phyloP scores from a whole-genome alignment of 2,797 vertebrate genomes.

The Macropodus opercularis region DNA sequence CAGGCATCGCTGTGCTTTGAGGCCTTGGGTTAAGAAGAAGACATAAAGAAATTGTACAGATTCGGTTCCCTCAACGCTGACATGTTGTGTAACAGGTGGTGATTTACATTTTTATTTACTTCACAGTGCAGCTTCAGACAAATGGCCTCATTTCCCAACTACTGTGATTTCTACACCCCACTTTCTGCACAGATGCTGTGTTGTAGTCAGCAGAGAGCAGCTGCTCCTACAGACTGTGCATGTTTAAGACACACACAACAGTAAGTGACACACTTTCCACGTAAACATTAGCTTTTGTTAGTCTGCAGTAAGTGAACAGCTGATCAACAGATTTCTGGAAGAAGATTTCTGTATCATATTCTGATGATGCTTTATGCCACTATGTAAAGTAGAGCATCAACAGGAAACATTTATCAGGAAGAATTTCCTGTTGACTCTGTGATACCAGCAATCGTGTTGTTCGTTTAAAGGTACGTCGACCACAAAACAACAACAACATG shows the following conservation, averaged over 20 bases:
- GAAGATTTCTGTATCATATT: too few species aligned
- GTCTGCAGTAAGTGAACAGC: too few species aligned
- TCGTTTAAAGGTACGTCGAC: not conserved
- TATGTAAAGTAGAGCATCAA: conserved; percentile 20
- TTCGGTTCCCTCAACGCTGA: not conserved
- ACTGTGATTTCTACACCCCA: too few species aligned
- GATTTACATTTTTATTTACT: not conserved
- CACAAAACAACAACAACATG: not conserved
- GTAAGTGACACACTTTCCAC: too few species aligned
- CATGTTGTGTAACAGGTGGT: not conserved
- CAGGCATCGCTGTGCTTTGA: not conserved
- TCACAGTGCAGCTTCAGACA: too few species aligned
- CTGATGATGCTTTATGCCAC: too few species aligned
- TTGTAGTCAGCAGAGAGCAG: too few species aligned
- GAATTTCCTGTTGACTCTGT: conserved; percentile 18
- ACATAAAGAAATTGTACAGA: not conserved
- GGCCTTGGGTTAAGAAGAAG: not conserved
- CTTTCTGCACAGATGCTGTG: too few species aligned
- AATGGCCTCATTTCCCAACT: too few species aligned
- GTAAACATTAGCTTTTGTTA: too few species aligned
- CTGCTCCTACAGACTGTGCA: too few species aligned
- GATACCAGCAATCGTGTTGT: not conserved
- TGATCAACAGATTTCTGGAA: not conserved
- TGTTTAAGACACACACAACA: too few species aligned
- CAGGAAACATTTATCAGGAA: conserved; percentile 28